Evolutionary conservation across 2,888 invertebrate genomes (phyloP), one percentile per base, ranked within the genome.

Genomic region (Norana najaformis): DNA sequence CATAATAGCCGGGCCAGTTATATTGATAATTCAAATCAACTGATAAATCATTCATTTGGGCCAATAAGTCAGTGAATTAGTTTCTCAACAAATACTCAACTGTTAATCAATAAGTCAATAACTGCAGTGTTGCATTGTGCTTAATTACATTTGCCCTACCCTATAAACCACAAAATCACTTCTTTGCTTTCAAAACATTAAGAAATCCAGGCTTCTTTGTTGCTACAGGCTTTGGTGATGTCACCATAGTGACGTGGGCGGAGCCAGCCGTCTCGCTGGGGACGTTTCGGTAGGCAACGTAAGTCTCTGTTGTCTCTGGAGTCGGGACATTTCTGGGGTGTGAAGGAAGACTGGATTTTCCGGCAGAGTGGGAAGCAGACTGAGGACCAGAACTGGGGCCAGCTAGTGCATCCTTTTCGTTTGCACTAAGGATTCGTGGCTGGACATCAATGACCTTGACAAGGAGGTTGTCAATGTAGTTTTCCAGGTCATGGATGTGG

Each of bases 381-480:
- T 16, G 35, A 36, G 34, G 83, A 83, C 18, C 83, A 5, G 83
- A 36, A 83, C n/a, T 35, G 35, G 83, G 13, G 13, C 83, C 20
- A 53, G 16, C 23, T 16, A 23, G 23, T 16, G 53, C 16, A 35
- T 18, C 35, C 14, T 5, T 34, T 36, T 85, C 85, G n/a, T 5
- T 85, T 36, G 89, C 36, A 88, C 93, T 93, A 38, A 95, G 93
- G 36, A 95, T 91, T 53, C 93, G 92, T 13, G 99, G 99, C 90
- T 97, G 97, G 35, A 97, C 97, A 95, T 98, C 98, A 97, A 99
- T 98, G 13, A 98, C 98, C 93, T 98, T 96, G 89, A 98, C 96
- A 90, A 99, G 95, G 90, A 99, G 95, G 93, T 97, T 97, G 95
- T 98, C 98, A 92, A 99, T 96, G 95, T 99, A 99, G 94, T 98